Evolutionary conservation across 2,888 invertebrate genomes (phyloP).

Genomic region (Hydraecia micacea): DNA sequence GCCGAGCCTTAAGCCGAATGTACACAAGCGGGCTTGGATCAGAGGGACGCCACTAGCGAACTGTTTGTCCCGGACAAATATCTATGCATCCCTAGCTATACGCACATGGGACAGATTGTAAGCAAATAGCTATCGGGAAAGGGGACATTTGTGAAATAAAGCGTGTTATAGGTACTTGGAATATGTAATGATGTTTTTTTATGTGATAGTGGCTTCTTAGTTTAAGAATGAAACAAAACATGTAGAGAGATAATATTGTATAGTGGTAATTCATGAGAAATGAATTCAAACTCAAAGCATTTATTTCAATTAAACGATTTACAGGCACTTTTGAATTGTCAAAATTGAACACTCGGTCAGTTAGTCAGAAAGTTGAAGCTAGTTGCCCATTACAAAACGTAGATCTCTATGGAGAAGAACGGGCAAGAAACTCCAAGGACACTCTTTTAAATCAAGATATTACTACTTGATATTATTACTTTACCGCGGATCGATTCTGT

Average conservation of each 20-base stretch:
- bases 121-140: conserved; percentile 53
- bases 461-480: too few relatives aligned
- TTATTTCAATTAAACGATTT: too few relatives aligned
- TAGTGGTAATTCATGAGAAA: background rate
- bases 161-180: background rate
- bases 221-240: background rate
- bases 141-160: conserved; percentile 38
- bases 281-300: background rate
- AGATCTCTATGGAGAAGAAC: too few relatives aligned
- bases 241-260: background rate
- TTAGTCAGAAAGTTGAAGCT: too few relatives aligned
- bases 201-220: background rate
- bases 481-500: too few relatives aligned
- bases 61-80: conserved; percentile 68
- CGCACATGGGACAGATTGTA: conserved; percentile 54
- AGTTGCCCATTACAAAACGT: too few relatives aligned
- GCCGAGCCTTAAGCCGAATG: conserved; percentile 54
- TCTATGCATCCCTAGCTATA: conserved; percentile 58
- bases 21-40: conserved; percentile 59
- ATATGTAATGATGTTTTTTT: background rate
- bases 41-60: conserved; percentile 58
- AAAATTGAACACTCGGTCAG: too few relatives aligned
- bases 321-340: too few relatives aligned
- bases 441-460: too few relatives aligned
- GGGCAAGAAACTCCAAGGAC: too few relatives aligned